Conservation (phyloP, 2,113 vertebrate species). For the Tragelaphus scriptus region DNA sequence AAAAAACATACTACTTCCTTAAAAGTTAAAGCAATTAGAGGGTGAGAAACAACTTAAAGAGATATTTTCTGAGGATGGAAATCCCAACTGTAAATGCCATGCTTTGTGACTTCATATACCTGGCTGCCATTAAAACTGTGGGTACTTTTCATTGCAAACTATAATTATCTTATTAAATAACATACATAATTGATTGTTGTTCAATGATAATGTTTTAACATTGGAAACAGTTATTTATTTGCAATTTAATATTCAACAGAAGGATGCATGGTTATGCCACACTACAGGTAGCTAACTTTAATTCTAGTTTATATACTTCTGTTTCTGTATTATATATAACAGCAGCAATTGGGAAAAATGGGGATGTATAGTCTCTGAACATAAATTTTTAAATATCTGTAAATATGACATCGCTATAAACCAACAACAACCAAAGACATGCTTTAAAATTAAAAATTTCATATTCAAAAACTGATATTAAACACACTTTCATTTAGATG, state of each 20-base stretch:
- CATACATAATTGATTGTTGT: neutral
- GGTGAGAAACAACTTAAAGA: neutral
- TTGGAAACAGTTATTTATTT: neutral
- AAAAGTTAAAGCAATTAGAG: neutral
- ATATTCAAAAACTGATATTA: neutral
- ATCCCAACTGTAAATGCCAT: neutral
- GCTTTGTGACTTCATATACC: neutral
- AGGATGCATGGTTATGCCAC: neutral
- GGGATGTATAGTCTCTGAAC: neutral
- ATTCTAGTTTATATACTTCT: neutral
- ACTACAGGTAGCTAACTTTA: neutral
- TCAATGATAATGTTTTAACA: neutral
- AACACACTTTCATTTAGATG: neutral
- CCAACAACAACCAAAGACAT: neutral
- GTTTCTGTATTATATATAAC: neutral
- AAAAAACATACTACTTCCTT: neutral
- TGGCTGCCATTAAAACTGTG: neutral
- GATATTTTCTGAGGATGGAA: neutral
- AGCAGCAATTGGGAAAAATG: neutral
- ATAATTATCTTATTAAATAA: neutral
- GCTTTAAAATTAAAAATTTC: neutral
- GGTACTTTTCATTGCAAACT: neutral
- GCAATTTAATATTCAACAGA: neutral
- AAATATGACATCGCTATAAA: neutral
- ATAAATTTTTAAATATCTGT: neutral